These are phyloP conservation scores for Orussus abietinus DNA, from an alignment of 1,140 invertebrate species.

Conservation along the genomic window DNA sequence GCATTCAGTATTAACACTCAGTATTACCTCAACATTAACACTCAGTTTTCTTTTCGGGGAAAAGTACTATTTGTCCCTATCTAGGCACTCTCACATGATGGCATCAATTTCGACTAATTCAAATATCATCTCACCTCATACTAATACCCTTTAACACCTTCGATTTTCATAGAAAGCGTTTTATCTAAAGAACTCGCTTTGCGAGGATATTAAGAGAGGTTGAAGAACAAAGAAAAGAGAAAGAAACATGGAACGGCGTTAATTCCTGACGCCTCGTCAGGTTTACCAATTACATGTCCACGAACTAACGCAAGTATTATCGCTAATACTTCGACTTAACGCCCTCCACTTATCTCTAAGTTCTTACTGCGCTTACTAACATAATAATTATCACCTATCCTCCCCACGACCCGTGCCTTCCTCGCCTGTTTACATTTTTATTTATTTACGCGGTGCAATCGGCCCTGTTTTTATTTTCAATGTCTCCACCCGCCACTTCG, in stretches of 20 bases:
- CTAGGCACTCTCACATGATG: slow-evolving; percentile 8
- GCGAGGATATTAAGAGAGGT: too few species aligned
- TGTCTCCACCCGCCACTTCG: slow-evolving; percentile 1
- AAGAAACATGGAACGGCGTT: slow-evolving; percentile 36
- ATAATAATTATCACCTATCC: not conserved
- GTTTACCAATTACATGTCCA: slow-evolving; percentile 20
- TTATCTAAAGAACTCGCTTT: slow-evolving; percentile 1
- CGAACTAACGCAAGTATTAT: slow-evolving; percentile 3
- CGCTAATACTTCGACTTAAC: slow-evolving; percentile 17
- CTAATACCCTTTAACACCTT: slow-evolving; percentile 8
- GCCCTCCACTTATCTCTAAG: slow-evolving; percentile 16
- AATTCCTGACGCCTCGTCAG: slow-evolving; percentile 33
- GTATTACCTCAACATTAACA: too few species aligned
- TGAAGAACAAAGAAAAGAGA: slow-evolving; percentile 9
- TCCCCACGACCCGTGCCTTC: slow-evolving; percentile 5
- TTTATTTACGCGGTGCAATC: slow-evolving; percentile 18
- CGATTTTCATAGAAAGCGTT: not conserved
- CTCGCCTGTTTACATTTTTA: slow-evolving; percentile 12
- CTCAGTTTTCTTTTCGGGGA: slow-evolving; percentile 4
- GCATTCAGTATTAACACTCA: too few species aligned
- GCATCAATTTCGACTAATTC: too few species aligned
- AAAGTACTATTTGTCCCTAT: too few species aligned
- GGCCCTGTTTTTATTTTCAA: slow-evolving; percentile 7
- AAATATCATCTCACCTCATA: slow-evolving; percentile 4
- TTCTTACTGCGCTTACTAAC: slow-evolving; percentile 15